A percentile compares a stretch with the other conserved stretches of the same genome.
These are phyloP conservation scores for Brachycybe producta DNA, from an alignment of 2,888 invertebrate species.

Conservation along the genomic window DNA sequence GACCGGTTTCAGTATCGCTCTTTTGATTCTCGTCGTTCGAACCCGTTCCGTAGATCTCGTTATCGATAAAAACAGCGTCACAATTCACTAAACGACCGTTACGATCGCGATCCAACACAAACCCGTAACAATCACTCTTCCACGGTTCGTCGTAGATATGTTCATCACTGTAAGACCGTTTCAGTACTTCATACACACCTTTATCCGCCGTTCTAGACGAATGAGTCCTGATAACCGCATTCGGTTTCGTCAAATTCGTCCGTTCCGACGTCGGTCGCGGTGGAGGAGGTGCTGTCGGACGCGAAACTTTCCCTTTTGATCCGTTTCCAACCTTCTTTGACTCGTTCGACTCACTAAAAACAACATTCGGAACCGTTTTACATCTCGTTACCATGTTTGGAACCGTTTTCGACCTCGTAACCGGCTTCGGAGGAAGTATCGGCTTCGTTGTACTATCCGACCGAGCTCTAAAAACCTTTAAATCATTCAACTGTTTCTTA, in stretches of 20 bases:
- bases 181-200: neutral
- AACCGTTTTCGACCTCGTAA: neutral
- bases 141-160: slow-evolving; percentile 13
- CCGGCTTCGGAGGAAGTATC: neutral
- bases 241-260: neutral
- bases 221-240: no score
- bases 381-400: neutral
- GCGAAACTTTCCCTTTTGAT: no score
- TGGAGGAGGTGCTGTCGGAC: neutral
- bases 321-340: no score
- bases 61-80: neutral
- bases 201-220: no score
- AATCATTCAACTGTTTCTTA: no score
- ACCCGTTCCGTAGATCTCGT: neutral
- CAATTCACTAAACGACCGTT: neutral
- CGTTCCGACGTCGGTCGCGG: no score
- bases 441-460: no score
- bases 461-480: no score
- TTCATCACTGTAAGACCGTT: slow-evolving; percentile 7
- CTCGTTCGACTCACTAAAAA: no score
- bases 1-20: neutral
- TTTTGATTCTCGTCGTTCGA: neutral
- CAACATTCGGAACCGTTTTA: no score
- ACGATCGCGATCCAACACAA: neutral
- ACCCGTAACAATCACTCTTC: no score